Evolutionary conservation across 2,888 invertebrate genomes (phyloP).

Genomic region (Galeruca laticollis): DNA sequence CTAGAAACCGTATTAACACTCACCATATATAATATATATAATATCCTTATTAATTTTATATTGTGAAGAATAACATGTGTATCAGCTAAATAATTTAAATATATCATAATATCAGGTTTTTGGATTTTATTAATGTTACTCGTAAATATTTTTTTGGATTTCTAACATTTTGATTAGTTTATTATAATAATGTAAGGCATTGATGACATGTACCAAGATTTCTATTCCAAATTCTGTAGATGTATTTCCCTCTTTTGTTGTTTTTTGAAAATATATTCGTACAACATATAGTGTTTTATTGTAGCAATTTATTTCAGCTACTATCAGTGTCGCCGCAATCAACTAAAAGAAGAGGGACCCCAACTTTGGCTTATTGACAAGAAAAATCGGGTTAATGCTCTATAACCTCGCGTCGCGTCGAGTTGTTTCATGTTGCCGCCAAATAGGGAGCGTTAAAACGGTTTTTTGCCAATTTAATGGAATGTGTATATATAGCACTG

Average conservation of each 20-base stretch:
- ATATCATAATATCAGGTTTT: too few relatives aligned
- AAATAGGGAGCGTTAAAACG: constrained; percentile 27
- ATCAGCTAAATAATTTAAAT: too few relatives aligned
- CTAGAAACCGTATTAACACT: too few relatives aligned
- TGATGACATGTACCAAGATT: too few relatives aligned
- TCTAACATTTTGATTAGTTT: too few relatives aligned
- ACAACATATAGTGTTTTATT: background rate
- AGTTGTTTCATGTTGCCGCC: constrained; percentile 21
- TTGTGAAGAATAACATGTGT: too few relatives aligned
- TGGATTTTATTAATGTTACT: too few relatives aligned
- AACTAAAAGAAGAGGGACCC: background rate
- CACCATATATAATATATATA: too few relatives aligned
- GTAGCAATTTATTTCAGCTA: constrained; percentile 9
- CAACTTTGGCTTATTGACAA: constrained; percentile 42
- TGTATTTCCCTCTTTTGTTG: background rate
- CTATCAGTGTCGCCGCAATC: constrained; percentile 8
- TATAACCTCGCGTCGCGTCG: constrained; percentile 29
- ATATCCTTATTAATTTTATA: too few relatives aligned
- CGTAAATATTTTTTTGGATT: too few relatives aligned
- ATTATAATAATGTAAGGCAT: too few relatives aligned
- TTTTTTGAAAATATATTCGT: background rate
- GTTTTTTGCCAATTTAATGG: constrained; percentile 29
- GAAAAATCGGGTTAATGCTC: constrained; percentile 41
- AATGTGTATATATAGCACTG: constrained; percentile 13
- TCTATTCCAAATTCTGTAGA: too few relatives aligned